phyloP scores from a whole-genome alignment of 2,797 vertebrate genomes.

The Sarcoramphus papa region DNA sequence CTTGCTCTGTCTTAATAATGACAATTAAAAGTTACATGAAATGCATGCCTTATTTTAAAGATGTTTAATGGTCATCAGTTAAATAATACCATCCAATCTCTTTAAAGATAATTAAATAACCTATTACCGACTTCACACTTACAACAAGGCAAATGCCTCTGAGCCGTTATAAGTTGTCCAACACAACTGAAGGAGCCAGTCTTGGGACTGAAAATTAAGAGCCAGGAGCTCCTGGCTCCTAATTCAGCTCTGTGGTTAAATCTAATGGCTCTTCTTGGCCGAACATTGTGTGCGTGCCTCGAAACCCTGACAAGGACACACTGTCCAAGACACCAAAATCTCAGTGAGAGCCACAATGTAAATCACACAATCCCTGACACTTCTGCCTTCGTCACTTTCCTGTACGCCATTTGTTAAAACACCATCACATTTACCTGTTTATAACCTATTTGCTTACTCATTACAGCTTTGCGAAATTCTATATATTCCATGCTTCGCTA shows the following conservation, averaged over 20 bases:
- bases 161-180: neutral
- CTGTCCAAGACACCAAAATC: neutral
- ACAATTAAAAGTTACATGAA: neutral
- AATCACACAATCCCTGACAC: neutral
- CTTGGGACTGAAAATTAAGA: neutral
- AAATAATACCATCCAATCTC: neutral
- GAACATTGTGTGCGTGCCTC: rapidly evolving
- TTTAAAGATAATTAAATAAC: neutral
- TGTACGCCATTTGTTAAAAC: neutral
- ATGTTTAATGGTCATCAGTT: neutral
- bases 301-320: neutral
- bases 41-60: neutral
- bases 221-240: neutral
- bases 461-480: neutral
- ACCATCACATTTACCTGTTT: neutral
- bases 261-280: neutral
- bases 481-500: neutral
- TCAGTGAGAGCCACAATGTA: neutral
- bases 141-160: neutral
- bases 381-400: neutral
- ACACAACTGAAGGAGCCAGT: neutral
- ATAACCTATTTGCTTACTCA: neutral
- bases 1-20: neutral
- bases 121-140: neutral
- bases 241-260: neutral